A percentile compares a stretch with the other conserved stretches of the same genome.
Conservation (phyloP, 2,888 invertebrate species). For the Rhamphomyia laevipes region DNA sequence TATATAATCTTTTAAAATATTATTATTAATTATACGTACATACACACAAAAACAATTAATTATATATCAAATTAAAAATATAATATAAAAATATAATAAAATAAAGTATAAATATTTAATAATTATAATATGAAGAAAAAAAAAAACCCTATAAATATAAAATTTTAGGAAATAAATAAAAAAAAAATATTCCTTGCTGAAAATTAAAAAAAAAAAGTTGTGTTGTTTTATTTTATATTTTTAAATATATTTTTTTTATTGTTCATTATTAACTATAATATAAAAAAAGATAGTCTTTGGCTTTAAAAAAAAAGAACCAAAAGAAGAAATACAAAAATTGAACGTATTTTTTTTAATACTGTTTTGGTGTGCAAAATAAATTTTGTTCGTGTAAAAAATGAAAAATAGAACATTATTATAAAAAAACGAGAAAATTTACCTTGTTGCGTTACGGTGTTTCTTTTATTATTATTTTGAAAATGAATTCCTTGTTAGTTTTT, state of each 20-base stretch:
- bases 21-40: neutral
- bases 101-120: no score
- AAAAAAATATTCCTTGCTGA: slow-evolving; percentile 14
- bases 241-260: neutral
- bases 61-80: no score
- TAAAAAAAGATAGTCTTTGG: neutral
- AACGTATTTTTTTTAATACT: slow-evolving; percentile 17
- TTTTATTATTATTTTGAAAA: neutral
- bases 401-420: slow-evolving; percentile 1
- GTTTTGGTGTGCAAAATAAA: slow-evolving; percentile 35
- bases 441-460: neutral
- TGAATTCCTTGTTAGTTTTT: neutral
- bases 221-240: slow-evolving; percentile 19
- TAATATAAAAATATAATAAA: no score
- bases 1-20: no score
- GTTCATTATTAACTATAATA: slow-evolving; percentile 4
- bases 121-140: slow-evolving; percentile 2
- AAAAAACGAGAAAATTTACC: neutral
- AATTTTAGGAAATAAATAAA: slow-evolving; percentile 2
- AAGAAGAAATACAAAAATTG: slow-evolving; percentile 7
- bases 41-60: neutral
- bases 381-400: slow-evolving; percentile 3
- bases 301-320: slow-evolving; percentile 11
- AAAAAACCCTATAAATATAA: slow-evolving; percentile 4
- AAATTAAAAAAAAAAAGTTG: slow-evolving; percentile 13